Evolutionary conservation across 2,113 vertebrate species (phyloP).

Genomic region (Leptosomus discolor): DNA sequence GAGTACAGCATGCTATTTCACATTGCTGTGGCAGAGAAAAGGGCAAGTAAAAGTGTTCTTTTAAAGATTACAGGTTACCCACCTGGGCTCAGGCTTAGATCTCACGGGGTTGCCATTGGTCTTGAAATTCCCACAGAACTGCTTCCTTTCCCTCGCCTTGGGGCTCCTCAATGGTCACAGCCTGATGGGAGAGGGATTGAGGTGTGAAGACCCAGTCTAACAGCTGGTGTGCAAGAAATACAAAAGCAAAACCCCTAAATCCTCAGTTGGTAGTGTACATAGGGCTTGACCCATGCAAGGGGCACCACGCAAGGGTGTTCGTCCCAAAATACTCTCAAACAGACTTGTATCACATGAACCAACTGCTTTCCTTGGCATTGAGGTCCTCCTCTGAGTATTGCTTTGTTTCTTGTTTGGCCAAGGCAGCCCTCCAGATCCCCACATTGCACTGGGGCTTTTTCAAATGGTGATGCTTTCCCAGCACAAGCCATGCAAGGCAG

Average conservation of each 20-base stretch:
- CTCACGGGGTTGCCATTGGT: neutral
- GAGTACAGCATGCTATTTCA: neutral
- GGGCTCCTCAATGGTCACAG: neutral
- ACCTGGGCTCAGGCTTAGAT: neutral
- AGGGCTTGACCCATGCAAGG: neutral
- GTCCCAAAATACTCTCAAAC: neutral
- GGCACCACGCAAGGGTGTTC: neutral
- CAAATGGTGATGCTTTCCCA: neutral
- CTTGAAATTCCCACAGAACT: neutral
- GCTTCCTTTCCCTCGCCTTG: neutral
- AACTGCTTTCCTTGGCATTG: neutral
- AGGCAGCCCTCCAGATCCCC: neutral
- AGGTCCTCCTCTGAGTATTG: neutral
- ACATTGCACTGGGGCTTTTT: neutral
- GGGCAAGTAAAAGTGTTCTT: neutral
- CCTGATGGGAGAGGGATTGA: neutral
- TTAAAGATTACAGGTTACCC: neutral
- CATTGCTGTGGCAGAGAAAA: neutral
- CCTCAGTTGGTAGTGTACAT: fast-evolving
- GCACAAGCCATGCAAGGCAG: neutral
- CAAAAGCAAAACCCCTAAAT: neutral
- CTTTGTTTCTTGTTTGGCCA: neutral
- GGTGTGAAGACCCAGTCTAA: neutral
- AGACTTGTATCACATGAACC: neutral
- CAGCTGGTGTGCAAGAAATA: neutral